Percentiles rank a stretch among this genome's conserved stretches.
phyloP scores from a whole-genome alignment of 2,888 invertebrate genomes.

The Euphydryas editha region DNA sequence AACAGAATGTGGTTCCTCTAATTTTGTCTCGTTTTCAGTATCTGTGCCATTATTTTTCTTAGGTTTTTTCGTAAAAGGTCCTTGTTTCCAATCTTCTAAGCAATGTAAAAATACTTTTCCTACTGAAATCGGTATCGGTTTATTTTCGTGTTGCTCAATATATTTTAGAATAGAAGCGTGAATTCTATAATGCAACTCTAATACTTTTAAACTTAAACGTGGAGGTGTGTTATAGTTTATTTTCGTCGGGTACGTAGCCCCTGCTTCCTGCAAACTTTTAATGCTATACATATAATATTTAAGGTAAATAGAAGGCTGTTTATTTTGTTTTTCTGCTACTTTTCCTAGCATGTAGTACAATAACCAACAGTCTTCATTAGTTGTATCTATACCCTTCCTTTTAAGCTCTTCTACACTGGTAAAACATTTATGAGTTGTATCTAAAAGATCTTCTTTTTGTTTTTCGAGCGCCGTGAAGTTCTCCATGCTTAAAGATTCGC shows the following conservation, averaged over 20 bases:
- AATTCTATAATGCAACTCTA: slow-evolving; percentile 93
- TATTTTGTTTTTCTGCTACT: slow-evolving; percentile 93
- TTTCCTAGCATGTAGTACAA: slow-evolving; percentile 98
- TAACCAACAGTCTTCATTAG: slow-evolving; percentile 94
- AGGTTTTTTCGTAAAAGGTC: slow-evolving; percentile 68
- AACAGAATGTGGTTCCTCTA: slow-evolving; percentile 49
- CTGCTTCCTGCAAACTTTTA: slow-evolving; percentile 89
- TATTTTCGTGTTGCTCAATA: slow-evolving; percentile 90
- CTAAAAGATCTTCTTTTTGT: slow-evolving; percentile 91
- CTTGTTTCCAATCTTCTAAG: slow-evolving; percentile 77
- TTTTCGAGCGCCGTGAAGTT: slow-evolving; percentile 89
- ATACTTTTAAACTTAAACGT: slow-evolving; percentile 92
- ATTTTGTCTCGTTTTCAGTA: slow-evolving; percentile 55
- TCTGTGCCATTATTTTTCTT: slow-evolving; percentile 60
- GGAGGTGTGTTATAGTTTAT: slow-evolving; percentile 94
- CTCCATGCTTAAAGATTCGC: slow-evolving; percentile 89
- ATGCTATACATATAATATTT: slow-evolving; percentile 92
- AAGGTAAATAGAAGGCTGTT: slow-evolving; percentile 88
- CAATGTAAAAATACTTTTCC: slow-evolving; percentile 85
- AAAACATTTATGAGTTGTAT: slow-evolving; percentile 91
- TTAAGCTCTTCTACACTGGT: slow-evolving; percentile 86
- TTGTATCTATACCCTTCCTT: slow-evolving; percentile 79
- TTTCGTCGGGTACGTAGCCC: slow-evolving; percentile 93
- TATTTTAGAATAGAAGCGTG: slow-evolving; percentile 95
- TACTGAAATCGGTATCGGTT: slow-evolving; percentile 83